Evolutionary conservation across 2,797 vertebrate genomes (phyloP), one percentile per base, ranked within the genome.

Genomic region (Anolis apletophallus): DNA sequence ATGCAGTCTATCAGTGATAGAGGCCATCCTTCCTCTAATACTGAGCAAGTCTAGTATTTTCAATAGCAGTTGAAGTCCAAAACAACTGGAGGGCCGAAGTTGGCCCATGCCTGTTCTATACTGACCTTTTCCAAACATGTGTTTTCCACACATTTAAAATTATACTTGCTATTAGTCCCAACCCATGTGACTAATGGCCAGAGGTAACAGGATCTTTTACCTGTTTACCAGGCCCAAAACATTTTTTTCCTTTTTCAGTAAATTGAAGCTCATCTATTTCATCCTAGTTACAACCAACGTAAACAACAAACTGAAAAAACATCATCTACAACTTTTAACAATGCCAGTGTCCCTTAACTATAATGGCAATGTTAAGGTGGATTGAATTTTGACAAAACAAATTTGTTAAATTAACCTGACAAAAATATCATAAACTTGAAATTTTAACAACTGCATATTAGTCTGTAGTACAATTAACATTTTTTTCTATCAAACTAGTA

Each of bases 291-390:
- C 36, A 36, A 1, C 1, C 73, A 82, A 29, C 0, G 61, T 21
- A 6, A 82, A 67, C 16, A 89, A 50, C 17, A 89, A 79, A 0
- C 52, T 3, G 83, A 83, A 61, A 26, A 57, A 80, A 81, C 29
- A 80, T 6, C 40, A 29, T 16, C 54, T 46, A 16, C 1, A 4
- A 79, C 0, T 61, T 34, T 34, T 23, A 29, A 8, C 57, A 79
- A 26, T 59, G 50, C 21, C 16, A 78, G 3, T 17, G 36, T 64
- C n/a, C 21, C 36, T 46, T 80, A 80, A 80, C 19, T 61, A 34
- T 29, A 75, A 79, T 54, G 11, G 23, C n/a, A 80, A 36, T 16
- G 32, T 14, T 79, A 23, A 3, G 21, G 23, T 61, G 11, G 21
- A 26, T 26, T 23, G 40, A 4, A 54, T 61, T 61, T 61, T 36